Conservation (phyloP, 2,113 vertebrate genomes). For the Hiodon alosoides region DNA sequence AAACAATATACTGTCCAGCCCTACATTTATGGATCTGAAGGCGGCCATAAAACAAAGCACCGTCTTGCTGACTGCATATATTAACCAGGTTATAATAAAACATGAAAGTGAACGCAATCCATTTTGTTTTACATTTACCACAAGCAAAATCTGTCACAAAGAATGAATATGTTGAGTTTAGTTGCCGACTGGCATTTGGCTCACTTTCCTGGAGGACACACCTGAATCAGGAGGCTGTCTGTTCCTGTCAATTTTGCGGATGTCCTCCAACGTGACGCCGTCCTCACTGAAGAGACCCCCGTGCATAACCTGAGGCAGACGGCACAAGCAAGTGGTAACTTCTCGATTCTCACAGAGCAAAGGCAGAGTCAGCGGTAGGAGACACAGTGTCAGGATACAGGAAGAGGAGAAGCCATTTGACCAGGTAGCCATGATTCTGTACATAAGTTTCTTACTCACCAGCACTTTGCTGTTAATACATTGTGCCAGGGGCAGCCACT, state of each 20-base stretch:
- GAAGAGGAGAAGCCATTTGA: background rate
- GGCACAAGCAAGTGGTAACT: background rate
- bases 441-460: constrained; percentile 56
- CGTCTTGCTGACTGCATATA: too few relatives aligned
- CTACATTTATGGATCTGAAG: too few relatives aligned
- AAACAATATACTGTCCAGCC: too few relatives aligned
- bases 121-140: too few relatives aligned
- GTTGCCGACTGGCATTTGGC: background rate
- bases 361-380: too few relatives aligned
- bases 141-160: background rate
- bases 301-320: constrained; percentile 79
- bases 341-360: background rate
- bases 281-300: constrained; percentile 93
- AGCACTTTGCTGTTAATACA: constrained; percentile 87
- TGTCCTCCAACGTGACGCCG: constrained; percentile 82
- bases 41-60: too few relatives aligned
- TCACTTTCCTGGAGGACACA: constrained; percentile 22
- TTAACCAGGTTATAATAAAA: too few relatives aligned
- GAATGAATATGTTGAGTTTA: background rate
- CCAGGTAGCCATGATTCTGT: background rate
- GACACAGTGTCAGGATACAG: background rate
- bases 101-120: too few relatives aligned
- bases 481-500: constrained; percentile 89
- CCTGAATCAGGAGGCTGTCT: constrained; percentile 71
- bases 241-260: constrained; percentile 77